A percentile compares a stretch with the other conserved stretches of the same genome.
Conservation (phyloP, 2,797 vertebrate genomes). For the Oreochromis grahami region DNA sequence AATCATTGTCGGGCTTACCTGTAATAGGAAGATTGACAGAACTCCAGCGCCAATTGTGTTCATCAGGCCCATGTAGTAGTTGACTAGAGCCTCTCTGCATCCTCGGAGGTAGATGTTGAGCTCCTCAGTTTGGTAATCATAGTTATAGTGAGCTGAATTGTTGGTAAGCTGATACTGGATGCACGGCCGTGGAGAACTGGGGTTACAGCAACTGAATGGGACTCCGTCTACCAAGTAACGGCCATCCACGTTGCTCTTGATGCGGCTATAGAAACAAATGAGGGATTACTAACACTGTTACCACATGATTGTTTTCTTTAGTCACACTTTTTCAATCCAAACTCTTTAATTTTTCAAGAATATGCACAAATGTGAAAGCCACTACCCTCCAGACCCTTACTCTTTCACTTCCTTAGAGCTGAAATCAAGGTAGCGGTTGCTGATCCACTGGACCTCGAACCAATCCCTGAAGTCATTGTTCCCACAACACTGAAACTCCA, state of each 20-base stretch:
- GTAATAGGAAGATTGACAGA: constrained; percentile 75
- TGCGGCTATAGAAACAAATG: constrained; percentile 57
- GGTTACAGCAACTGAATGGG: constrained; percentile 86
- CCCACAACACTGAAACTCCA: constrained; percentile 86
- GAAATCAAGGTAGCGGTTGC: constrained; percentile 87
- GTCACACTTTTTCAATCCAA: background rate
- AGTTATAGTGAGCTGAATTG: constrained; percentile 83
- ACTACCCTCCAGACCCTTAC: constrained; percentile 55
- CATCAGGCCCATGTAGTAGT: constrained; percentile 82
- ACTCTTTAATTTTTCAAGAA: background rate
- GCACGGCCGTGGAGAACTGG: constrained; percentile 80
- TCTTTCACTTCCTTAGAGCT: constrained; percentile 84
- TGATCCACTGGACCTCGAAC: constrained; percentile 92
- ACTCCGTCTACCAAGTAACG: constrained; percentile 81
- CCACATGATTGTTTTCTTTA: background rate
- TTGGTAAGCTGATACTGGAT: constrained; percentile 83
- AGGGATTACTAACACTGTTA: background rate
- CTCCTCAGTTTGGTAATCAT: constrained; percentile 80
- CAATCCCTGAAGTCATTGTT: constrained; percentile 84
- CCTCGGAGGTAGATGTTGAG: constrained; percentile 80
- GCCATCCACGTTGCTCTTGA: constrained; percentile 84
- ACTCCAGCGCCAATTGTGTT: constrained; percentile 77
- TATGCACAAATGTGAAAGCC: background rate
- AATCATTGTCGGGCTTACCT: constrained; percentile 60
- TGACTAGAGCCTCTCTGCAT: constrained; percentile 79